These are phyloP conservation scores for Laspeyria flexula DNA, from an alignment of 2,888 invertebrate genomes.

Conservation along the genomic window DNA sequence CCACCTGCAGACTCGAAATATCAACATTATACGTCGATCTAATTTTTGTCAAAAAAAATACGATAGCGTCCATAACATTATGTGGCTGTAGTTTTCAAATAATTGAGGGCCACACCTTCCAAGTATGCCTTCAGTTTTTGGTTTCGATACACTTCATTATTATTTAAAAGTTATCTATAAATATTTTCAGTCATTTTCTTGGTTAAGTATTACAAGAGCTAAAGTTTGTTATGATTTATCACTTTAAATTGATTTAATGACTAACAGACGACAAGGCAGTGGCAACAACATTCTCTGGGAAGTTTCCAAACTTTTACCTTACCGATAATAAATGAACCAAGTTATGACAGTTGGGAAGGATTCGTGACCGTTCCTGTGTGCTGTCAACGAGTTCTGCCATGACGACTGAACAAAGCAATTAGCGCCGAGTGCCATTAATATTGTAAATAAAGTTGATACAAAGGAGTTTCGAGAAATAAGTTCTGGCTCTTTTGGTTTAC, in stretches of 20 bases:
- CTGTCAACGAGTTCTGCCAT: constrained; percentile 33
- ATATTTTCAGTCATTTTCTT: constrained; percentile 13
- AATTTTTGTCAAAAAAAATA: too few relatives aligned
- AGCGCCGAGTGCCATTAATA: constrained; percentile 33
- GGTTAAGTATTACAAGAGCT: constrained; percentile 19
- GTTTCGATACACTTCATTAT: too few relatives aligned
- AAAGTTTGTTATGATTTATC: constrained; percentile 46
- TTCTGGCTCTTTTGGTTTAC: background rate
- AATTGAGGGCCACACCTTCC: too few relatives aligned
- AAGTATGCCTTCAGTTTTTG: too few relatives aligned
- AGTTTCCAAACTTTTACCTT: constrained; percentile 57
- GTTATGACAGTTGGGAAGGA: constrained; percentile 57
- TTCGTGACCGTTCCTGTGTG: constrained; percentile 51
- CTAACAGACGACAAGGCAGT: constrained; percentile 48
- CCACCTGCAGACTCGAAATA: too few relatives aligned
- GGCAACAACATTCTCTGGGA: constrained; percentile 40
- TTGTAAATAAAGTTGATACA: constrained; percentile 22
- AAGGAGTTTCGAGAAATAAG: background rate
- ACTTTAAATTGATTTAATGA: constrained; percentile 58
- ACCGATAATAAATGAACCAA: constrained; percentile 60
- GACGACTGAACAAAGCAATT: constrained; percentile 37
- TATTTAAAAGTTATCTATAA: too few relatives aligned
- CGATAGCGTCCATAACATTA: too few relatives aligned
- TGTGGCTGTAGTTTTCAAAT: too few relatives aligned
- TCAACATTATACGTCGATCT: too few relatives aligned